Percentiles rank a stretch among this genome's conserved stretches.
Evolutionary conservation across 2,113 vertebrate genomes (phyloP).

Genomic region (Pedetes capensis): DNA sequence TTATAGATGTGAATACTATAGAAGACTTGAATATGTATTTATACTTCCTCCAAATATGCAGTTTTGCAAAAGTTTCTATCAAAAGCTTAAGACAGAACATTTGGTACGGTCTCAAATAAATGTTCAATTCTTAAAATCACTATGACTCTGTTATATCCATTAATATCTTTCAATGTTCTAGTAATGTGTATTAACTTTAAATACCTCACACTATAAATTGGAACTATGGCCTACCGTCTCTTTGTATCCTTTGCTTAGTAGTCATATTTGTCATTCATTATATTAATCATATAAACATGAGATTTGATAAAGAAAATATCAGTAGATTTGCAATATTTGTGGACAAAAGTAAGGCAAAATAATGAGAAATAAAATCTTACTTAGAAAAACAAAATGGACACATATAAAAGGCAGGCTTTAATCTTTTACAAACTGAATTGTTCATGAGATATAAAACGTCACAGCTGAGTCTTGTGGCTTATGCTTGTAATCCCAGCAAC

Average conservation of each 20-base stretch:
- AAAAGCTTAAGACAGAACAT: neutral
- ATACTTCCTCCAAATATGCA: neutral
- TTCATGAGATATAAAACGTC: neutral
- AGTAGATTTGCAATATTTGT: neutral
- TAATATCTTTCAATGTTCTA: neutral
- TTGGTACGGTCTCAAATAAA: slow-evolving; percentile 21
- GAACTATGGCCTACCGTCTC: neutral
- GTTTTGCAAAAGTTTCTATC: slow-evolving; percentile 36
- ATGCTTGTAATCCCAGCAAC: too few species aligned
- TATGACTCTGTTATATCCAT: neutral
- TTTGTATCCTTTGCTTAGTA: neutral
- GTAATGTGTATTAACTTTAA: neutral
- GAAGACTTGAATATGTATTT: slow-evolving; percentile 24
- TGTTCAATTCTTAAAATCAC: slow-evolving; percentile 33
- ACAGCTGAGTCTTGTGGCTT: too few species aligned
- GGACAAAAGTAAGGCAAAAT: neutral
- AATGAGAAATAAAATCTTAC: neutral
- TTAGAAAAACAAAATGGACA: neutral
- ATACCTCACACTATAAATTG: neutral
- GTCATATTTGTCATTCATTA: neutral
- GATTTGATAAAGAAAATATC: neutral
- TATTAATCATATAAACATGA: neutral
- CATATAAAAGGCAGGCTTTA: neutral
- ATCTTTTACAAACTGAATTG: neutral
- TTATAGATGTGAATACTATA: neutral